These are phyloP conservation scores for Mya arenaria DNA, from an alignment of 1,140 invertebrate species.

Conservation along the genomic window DNA sequence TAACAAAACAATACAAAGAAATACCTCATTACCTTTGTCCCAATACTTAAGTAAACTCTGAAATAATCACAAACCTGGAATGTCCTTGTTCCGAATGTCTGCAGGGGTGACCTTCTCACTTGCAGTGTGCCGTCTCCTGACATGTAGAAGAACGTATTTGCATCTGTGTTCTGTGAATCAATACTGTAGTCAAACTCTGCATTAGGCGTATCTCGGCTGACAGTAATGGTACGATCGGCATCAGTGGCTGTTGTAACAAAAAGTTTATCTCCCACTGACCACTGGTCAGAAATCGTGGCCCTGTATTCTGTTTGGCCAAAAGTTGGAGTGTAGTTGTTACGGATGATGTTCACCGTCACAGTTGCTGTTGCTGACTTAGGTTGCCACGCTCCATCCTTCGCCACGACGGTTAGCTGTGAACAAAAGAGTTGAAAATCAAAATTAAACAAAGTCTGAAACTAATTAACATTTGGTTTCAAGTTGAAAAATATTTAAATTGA, in stretches of 20 bases:
- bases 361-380: slow-evolving; percentile 57
- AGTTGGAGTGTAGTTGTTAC: slow-evolving; percentile 83
- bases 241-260: slow-evolving; percentile 52
- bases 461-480: no score
- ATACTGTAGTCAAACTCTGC: slow-evolving; percentile 59
- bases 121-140: slow-evolving; percentile 27
- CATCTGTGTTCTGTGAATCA: slow-evolving; percentile 21
- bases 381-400: slow-evolving; percentile 55
- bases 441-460: no score
- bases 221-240: slow-evolving; percentile 29
- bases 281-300: slow-evolving; percentile 22
- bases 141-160: slow-evolving; percentile 20
- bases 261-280: slow-evolving; percentile 36
- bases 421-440: neutral
- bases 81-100: neutral
- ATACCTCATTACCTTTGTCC: no score
- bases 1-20: no score
- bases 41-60: no score
- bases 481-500: no score
- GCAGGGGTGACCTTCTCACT: slow-evolving; percentile 1
- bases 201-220: slow-evolving; percentile 61
- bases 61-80: no score
- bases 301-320: slow-evolving; percentile 44
- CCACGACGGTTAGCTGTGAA: slow-evolving; percentile 64
- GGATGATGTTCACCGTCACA: slow-evolving; percentile 62